Conservation (phyloP, 2,797 vertebrate genomes). For the Paedocypris micromegethes region DNA sequence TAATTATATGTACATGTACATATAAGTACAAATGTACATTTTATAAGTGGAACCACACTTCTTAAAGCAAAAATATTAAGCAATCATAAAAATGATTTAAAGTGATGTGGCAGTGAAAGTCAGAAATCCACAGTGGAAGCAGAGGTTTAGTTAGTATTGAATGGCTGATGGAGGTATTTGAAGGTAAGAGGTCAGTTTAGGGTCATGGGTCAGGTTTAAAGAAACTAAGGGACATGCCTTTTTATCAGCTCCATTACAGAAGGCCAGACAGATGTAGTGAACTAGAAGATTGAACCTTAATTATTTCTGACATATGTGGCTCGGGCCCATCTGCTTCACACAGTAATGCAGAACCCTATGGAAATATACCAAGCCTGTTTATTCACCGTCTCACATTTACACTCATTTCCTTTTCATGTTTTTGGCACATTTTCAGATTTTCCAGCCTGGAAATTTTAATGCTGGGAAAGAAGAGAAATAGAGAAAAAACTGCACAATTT, state of each 20-base stretch:
- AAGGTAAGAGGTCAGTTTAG: slow-evolving; percentile 16
- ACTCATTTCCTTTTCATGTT: slow-evolving; percentile 65
- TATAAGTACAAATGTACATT: too few relatives aligned
- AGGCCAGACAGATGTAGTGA: slow-evolving; percentile 11
- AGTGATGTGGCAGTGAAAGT: slow-evolving; percentile 3
- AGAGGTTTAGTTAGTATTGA: slow-evolving; percentile 16
- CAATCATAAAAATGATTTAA: slow-evolving; percentile 30
- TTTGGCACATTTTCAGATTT: slow-evolving; percentile 57
- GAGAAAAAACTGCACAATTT: slow-evolving; percentile 8
- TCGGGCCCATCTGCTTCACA: slow-evolving; percentile 19
- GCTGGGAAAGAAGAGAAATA: slow-evolving; percentile 23
- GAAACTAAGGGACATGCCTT: slow-evolving; percentile 35
- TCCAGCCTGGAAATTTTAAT: slow-evolving; percentile 56
- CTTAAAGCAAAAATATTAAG: not conserved
- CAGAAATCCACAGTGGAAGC: slow-evolving; percentile 9
- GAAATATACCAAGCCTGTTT: slow-evolving; percentile 55
- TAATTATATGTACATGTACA: too few relatives aligned
- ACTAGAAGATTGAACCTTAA: slow-evolving; percentile 22
- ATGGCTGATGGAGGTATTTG: slow-evolving; percentile 10
- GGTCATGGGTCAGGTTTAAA: slow-evolving; percentile 38
- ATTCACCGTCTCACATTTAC: slow-evolving; percentile 60
- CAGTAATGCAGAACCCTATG: slow-evolving; percentile 37
- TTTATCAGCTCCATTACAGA: slow-evolving; percentile 41
- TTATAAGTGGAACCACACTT: too few relatives aligned
- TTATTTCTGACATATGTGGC: slow-evolving; percentile 35